phyloP scores from a whole-genome alignment of 2,797 vertebrate species.

The Argyrosomus regius region DNA sequence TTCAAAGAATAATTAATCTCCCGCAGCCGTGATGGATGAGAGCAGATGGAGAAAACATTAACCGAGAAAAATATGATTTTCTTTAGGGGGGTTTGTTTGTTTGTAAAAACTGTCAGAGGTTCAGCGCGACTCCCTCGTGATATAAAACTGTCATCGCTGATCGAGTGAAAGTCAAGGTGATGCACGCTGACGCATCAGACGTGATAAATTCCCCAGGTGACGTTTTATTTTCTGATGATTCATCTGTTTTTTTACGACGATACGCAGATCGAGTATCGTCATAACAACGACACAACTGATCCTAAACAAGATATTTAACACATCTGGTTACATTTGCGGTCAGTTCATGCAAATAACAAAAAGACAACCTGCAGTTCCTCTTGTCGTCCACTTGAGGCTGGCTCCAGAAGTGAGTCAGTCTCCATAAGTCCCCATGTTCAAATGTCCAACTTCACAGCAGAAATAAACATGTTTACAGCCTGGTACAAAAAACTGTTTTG shows the following conservation, averaged over 20 bases:
- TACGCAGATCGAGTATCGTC: too few relatives aligned
- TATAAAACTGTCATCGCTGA: not conserved
- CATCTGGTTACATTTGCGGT: not conserved
- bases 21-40: slow-evolving; percentile 41
- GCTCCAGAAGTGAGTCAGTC: too few relatives aligned
- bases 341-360: not conserved
- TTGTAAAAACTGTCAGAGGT: slow-evolving; percentile 11
- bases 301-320: not conserved
- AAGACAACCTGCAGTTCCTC: not conserved
- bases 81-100: slow-evolving; percentile 5
- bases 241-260: too few relatives aligned
- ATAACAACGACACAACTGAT: not conserved
- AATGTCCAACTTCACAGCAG: too few relatives aligned
- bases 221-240: too few relatives aligned
- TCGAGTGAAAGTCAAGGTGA: slow-evolving; percentile 17
- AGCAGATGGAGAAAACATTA: slow-evolving; percentile 56
- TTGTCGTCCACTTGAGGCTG: too few relatives aligned
- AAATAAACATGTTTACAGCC: too few relatives aligned
- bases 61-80: slow-evolving; percentile 8
- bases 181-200: not conserved
- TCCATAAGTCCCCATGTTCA: too few relatives aligned
- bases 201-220: too few relatives aligned
- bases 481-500: too few relatives aligned
- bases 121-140: not conserved
- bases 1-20: slow-evolving; percentile 38